Evolutionary conservation across 2,113 vertebrate genomes (phyloP).

Genomic region (Pelvicachromis taeniatus): DNA sequence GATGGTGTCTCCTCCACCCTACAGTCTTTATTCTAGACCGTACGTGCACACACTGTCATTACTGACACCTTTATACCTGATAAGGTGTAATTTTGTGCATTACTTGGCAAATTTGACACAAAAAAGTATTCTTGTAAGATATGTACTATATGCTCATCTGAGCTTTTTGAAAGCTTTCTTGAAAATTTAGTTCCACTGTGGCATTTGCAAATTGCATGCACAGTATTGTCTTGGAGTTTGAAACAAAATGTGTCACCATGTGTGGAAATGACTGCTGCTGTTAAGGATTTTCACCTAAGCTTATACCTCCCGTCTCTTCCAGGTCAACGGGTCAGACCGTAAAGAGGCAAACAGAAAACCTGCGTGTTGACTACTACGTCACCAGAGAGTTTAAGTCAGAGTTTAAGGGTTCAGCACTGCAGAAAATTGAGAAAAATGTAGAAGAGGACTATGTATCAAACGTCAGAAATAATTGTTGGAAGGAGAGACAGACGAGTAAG

Average conservation of each 20-base stretch:
- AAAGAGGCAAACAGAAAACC: conserved; percentile 90
- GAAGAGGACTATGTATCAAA: conserved; percentile 96
- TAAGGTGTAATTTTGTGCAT: background rate
- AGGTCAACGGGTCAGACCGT: conserved; percentile 90
- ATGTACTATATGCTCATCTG: background rate
- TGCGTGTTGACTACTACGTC: conserved; percentile 88
- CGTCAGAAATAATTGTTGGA: conserved; percentile 97
- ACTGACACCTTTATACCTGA: background rate
- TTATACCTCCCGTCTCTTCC: background rate
- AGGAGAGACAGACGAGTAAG: conserved; percentile 96
- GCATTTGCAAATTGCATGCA: background rate
- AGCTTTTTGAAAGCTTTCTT: background rate
- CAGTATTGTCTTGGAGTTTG: background rate
- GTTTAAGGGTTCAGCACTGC: conserved; percentile 85
- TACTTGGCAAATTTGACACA: background rate
- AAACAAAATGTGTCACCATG: background rate
- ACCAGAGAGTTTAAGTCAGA: conserved; percentile 92
- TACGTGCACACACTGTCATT: conserved; percentile 66
- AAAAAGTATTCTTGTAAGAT: background rate
- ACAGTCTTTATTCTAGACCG: conserved; percentile 91
- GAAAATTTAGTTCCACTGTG: background rate
- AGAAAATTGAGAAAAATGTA: conserved; percentile 93
- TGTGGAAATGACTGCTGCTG: background rate
- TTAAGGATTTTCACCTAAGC: background rate
- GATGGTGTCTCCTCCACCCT: conserved; percentile 95